phyloP scores from a whole-genome alignment of 2,113 vertebrate genomes.

The Campylomormyrus tamandua region DNA sequence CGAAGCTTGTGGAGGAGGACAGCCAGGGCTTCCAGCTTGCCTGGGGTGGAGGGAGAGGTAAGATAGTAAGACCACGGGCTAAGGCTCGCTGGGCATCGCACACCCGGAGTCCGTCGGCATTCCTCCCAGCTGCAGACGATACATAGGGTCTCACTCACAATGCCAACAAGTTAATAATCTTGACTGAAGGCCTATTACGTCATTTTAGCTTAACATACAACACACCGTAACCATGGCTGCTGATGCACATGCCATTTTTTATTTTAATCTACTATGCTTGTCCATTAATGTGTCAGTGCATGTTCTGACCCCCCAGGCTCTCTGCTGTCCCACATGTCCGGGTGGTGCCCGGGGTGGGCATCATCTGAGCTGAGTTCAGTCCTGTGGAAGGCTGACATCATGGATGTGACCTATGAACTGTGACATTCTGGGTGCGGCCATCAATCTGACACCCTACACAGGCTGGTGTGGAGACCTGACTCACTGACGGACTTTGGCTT shows the following conservation, averaged over 20 bases:
- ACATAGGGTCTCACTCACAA: not conserved
- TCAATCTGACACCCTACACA: not conserved
- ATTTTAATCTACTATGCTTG: no score
- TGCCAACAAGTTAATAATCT: not conserved
- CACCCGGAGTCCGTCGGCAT: not conserved
- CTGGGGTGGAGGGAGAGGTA: conserved; percentile 43
- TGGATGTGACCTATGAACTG: no score
- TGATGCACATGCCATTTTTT: no score
- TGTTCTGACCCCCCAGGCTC: no score
- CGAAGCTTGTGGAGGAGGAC: conserved; percentile 82
- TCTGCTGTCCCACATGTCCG: no score
- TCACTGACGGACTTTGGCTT: not conserved
- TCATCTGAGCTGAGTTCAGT: not conserved
- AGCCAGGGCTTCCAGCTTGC: conserved; percentile 89
- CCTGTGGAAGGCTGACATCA: not conserved
- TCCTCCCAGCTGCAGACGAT: not conserved
- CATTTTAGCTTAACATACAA: not conserved
- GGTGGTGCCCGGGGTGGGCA: no score
- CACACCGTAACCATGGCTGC: no score
- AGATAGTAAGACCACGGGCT: not conserved
- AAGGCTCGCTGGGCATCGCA: not conserved
- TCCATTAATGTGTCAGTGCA: no score
- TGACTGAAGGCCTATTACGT: not conserved
- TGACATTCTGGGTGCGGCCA: no score
- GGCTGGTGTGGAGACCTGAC: not conserved